These are phyloP conservation scores for Parauchenoglanis punctatus DNA, from an alignment of 2,797 vertebrate species.

Conservation along the genomic window DNA sequence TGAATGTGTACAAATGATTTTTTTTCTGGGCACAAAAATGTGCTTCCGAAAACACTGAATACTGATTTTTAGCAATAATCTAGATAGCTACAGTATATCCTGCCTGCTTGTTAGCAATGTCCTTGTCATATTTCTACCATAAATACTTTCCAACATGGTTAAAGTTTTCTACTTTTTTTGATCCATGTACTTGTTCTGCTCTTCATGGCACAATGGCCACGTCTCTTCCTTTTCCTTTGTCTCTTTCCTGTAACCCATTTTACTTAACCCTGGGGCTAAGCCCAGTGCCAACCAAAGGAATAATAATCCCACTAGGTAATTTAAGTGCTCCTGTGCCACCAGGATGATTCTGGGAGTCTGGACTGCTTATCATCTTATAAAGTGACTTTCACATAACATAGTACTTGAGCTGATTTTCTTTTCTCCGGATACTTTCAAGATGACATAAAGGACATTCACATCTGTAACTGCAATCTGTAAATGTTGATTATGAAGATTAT, in stretches of 20 bases:
- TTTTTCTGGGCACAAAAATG: background rate
- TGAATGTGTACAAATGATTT: background rate
- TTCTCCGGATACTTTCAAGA: background rate
- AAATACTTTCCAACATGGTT: background rate
- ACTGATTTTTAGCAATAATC: background rate
- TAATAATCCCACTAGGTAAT: slow-evolving; percentile 38
- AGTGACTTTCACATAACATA: background rate
- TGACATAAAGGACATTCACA: background rate
- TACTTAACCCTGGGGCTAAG: background rate
- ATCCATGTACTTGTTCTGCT: background rate
- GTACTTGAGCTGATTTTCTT: background rate
- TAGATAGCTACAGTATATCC: background rate
- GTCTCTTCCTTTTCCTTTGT: background rate
- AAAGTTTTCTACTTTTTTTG: background rate
- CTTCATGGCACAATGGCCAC: background rate
- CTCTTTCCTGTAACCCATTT: slow-evolving; percentile 21
- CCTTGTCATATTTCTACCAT: background rate
- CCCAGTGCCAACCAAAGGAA: slow-evolving; percentile 29
- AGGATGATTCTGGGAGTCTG: background rate
- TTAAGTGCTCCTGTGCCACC: slow-evolving; percentile 11
- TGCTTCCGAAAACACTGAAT: background rate
- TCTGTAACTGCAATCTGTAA: background rate
- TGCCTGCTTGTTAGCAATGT: background rate
- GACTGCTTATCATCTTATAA: background rate
- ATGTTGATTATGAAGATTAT: background rate